Evolutionary conservation across 2,113 vertebrate species (phyloP).

Genomic region (Mesitornis unicolor): DNA sequence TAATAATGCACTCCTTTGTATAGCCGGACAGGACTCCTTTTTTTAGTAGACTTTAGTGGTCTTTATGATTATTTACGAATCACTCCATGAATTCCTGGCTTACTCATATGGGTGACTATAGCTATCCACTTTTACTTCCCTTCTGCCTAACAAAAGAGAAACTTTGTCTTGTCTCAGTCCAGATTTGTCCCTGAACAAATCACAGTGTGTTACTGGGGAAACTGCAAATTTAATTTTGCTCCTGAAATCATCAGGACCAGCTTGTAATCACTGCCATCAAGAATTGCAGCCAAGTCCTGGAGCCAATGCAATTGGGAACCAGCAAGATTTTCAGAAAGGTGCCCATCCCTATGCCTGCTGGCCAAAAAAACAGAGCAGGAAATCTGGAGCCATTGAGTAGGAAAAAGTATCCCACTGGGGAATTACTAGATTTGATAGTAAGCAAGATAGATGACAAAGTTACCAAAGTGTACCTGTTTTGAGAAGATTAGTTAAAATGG

Average conservation of each 20-base stretch:
- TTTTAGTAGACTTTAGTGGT: conserved; percentile 67
- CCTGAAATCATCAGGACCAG: conserved; percentile 73
- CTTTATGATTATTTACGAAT: conserved; percentile 83
- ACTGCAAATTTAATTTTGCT: conserved; percentile 74
- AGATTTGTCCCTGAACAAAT: conserved; percentile 70
- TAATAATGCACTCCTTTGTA: conserved; percentile 62
- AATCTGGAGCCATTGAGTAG: neutral
- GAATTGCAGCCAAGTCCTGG: conserved; percentile 32
- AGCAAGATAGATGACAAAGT: neutral
- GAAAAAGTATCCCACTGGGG: neutral
- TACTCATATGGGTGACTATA: conserved; percentile 75
- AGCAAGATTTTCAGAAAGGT: neutral
- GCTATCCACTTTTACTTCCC: conserved; percentile 74
- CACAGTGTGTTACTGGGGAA: conserved; percentile 65
- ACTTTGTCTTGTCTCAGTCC: conserved; percentile 50
- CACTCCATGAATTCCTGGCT: conserved; percentile 82
- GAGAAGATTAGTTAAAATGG: neutral
- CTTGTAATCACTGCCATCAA: conserved; percentile 66
- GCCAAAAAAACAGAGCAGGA: neutral
- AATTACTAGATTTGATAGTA: neutral
- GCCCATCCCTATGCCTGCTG: neutral
- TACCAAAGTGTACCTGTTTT: neutral
- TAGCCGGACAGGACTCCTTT: conserved; percentile 67
- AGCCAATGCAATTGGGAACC: neutral
- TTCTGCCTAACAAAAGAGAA: conserved; percentile 77